phyloP scores from a whole-genome alignment of 1,140 invertebrate species.

The Notospermus geniculatus region DNA sequence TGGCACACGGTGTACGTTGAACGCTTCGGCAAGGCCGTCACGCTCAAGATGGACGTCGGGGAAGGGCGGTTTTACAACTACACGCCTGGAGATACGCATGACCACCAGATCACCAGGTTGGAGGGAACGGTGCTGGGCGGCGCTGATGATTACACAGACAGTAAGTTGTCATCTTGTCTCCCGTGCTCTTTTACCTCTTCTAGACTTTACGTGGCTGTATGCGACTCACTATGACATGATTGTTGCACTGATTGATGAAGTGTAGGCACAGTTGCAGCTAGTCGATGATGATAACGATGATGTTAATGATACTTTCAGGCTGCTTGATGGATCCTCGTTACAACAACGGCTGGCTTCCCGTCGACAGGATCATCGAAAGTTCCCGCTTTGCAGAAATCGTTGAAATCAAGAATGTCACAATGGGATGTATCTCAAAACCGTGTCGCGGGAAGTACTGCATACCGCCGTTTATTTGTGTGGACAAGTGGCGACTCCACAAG shows the following conservation, averaged over 20 bases:
- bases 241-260: too few relatives aligned
- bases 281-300: too few relatives aligned
- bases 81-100: too few relatives aligned
- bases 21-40: conserved; percentile 90
- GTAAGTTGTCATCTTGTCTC: too few relatives aligned
- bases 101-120: too few relatives aligned
- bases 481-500: background rate
- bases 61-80: conserved; percentile 83
- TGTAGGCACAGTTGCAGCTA: too few relatives aligned
- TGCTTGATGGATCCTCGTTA: conserved; percentile 82
- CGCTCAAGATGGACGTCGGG: conserved; percentile 88
- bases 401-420: conserved; percentile 10
- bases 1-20: conserved; percentile 84
- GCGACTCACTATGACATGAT: too few relatives aligned
- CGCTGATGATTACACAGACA: too few relatives aligned
- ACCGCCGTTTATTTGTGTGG: background rate
- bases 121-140: too few relatives aligned
- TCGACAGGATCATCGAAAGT: conserved; percentile 86
- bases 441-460: background rate
- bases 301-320: conserved; percentile 60
- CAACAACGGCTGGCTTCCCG: conserved; percentile 86
- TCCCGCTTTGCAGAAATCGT: conserved; percentile 15
- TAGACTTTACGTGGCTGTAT: too few relatives aligned
- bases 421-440: conserved; percentile 5
- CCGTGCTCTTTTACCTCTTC: too few relatives aligned